Evolutionary conservation across 1,140 invertebrate genomes (phyloP).

Genomic region (Camponotus floridanus): DNA sequence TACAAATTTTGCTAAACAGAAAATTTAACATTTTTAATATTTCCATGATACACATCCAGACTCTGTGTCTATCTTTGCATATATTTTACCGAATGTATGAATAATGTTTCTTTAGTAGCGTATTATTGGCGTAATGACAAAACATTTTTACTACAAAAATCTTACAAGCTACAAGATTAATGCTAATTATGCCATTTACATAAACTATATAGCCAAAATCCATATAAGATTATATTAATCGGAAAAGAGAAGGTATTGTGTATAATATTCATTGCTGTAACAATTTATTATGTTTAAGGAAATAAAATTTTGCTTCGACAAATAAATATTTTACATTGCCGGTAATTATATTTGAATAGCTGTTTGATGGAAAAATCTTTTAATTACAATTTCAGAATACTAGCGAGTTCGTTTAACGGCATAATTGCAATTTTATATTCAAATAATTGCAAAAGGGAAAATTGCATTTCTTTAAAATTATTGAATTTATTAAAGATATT

Average conservation of each 20-base stretch:
- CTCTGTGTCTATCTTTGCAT: not conserved
- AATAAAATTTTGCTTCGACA: constrained; percentile 37
- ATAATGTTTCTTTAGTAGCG: not conserved
- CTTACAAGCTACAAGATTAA: constrained; percentile 7
- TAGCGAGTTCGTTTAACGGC: not conserved
- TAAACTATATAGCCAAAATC: constrained; percentile 2
- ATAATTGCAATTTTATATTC: constrained; percentile 28
- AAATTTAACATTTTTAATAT: constrained; percentile 33
- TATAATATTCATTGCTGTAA: not conserved
- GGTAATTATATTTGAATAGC: constrained; percentile 42
- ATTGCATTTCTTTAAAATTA: constrained; percentile 24
- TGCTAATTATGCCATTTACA: not conserved
- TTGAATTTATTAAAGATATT: constrained; percentile 9
- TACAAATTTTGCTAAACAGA: constrained; percentile 7
- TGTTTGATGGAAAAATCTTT: constrained; percentile 20
- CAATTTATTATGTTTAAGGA: constrained; percentile 38
- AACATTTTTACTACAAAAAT: not conserved
- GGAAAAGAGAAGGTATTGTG: not conserved
- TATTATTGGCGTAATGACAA: not conserved
- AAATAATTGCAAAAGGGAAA: constrained; percentile 18
- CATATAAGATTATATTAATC: not conserved
- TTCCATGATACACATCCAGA: not conserved
- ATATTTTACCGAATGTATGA: not conserved
- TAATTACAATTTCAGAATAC: constrained; percentile 34
- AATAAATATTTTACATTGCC: constrained; percentile 35